Percentiles rank a stretch among this genome's conserved stretches.
phyloP scores from a whole-genome alignment of 2,888 invertebrate genomes.

The Pyrochroa serraticornis region DNA sequence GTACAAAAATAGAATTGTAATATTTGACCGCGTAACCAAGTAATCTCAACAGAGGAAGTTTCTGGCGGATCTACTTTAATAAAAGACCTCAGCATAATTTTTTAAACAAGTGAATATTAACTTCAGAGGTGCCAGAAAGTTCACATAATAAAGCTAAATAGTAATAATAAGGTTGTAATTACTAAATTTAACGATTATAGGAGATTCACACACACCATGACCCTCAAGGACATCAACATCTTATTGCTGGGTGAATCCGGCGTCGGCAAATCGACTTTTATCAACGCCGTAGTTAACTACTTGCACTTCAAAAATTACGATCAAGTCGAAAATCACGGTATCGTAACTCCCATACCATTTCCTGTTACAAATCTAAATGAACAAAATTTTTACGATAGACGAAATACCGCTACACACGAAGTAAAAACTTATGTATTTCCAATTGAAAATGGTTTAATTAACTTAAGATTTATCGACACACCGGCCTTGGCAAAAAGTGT shows the following conservation, averaged over 20 bases:
- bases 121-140: too few relatives aligned
- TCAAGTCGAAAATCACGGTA: conserved; percentile 36
- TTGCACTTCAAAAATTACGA: conserved; percentile 39
- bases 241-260: conserved; percentile 52
- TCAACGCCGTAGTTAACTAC: conserved; percentile 52
- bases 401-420: conserved; percentile 38
- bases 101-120: too few relatives aligned
- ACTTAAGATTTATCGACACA: conserved; percentile 50
- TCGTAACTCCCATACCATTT: conserved; percentile 45
- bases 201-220: too few relatives aligned
- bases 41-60: too few relatives aligned
- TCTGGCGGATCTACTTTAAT: too few relatives aligned
- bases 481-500: conserved; percentile 49
- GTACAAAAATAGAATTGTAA: too few relatives aligned
- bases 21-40: too few relatives aligned
- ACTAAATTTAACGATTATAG: too few relatives aligned
- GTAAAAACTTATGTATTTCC: conserved; percentile 42
- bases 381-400: conserved; percentile 35
- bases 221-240: conserved; percentile 49
- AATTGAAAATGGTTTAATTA: conserved; percentile 31
- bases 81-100: too few relatives aligned
- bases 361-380: conserved; percentile 42
- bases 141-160: too few relatives aligned
- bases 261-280: conserved; percentile 53
- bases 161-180: too few relatives aligned